Conservation (phyloP, 2,113 vertebrate genomes). For the Aptenodytes forsteri region DNA sequence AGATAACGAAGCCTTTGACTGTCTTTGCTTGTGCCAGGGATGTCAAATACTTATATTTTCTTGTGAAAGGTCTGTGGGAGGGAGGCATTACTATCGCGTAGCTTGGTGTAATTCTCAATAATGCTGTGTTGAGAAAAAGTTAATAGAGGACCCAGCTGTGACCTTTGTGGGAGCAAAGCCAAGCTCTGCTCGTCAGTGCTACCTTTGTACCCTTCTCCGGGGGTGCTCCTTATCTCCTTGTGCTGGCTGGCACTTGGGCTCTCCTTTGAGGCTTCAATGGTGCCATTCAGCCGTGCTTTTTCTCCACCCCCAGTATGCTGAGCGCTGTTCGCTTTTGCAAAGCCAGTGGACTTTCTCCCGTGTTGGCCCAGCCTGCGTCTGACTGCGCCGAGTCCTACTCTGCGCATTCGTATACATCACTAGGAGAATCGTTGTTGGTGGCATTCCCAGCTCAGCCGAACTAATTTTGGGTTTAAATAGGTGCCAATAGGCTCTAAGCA, state of each 20-base stretch:
- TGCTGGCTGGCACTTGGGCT: conserved; percentile 46
- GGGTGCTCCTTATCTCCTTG: conserved; percentile 32
- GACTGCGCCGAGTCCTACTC: neutral
- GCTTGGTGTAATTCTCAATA: conserved; percentile 18
- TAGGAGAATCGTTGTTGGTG: neutral
- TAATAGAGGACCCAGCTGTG: conserved; percentile 52
- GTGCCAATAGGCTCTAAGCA: neutral
- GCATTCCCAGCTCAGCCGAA: neutral
- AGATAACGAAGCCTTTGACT: conserved; percentile 23
- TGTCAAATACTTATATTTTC: neutral
- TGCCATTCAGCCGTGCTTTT: neutral
- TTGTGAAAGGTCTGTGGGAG: neutral
- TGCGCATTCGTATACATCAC: neutral
- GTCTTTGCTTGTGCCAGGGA: neutral
- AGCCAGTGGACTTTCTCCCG: neutral
- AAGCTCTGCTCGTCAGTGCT: neutral
- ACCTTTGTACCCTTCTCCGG: conserved; percentile 32
- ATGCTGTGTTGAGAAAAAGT: conserved; percentile 17
- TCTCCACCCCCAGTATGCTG: neutral
- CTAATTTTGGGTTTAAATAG: neutral
- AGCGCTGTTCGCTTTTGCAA: neutral
- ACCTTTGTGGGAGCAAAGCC: conserved; percentile 21
- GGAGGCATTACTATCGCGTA: neutral
- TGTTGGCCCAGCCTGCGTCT: neutral
- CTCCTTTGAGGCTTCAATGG: conserved; percentile 35